phyloP scores from a whole-genome alignment of 2,113 vertebrate species.

The Mixornis gularis region DNA sequence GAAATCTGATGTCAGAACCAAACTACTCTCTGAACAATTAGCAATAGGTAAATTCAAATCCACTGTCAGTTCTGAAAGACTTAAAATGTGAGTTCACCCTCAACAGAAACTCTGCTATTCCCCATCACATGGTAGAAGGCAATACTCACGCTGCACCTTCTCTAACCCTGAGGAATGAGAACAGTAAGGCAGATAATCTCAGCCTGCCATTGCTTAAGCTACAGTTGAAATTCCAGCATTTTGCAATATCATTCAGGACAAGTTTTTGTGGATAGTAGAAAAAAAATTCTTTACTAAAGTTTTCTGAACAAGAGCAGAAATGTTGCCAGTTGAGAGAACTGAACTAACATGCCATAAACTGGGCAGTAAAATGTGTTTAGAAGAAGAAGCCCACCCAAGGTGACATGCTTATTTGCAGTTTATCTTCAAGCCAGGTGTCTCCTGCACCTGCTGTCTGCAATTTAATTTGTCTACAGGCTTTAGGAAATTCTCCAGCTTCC shows the following conservation, averaged over 20 bases:
- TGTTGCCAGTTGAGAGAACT: not conserved
- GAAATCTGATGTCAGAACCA: not conserved
- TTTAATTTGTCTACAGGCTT: not conserved
- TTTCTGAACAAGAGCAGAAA: not conserved
- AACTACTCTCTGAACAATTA: not conserved
- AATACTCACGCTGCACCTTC: not conserved
- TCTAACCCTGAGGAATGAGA: not conserved
- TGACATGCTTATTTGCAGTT: not conserved
- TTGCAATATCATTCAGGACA: not conserved
- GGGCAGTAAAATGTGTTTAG: not conserved
- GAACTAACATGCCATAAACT: not conserved
- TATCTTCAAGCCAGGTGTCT: not conserved
- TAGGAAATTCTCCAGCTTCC: not conserved
- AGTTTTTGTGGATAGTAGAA: not conserved
- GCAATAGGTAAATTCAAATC: not conserved
- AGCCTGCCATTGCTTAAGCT: not conserved
- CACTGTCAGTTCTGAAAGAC: not conserved
- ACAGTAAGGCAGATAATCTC: not conserved
- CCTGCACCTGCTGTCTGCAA: not conserved
- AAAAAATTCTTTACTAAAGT: not conserved
- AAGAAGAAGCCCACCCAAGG: not conserved
- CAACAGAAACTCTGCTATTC: not conserved
- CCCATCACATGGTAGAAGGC: not conserved
- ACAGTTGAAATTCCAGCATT: not conserved
- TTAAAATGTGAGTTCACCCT: not conserved